Evolutionary conservation across 2,797 vertebrate species (phyloP).

Genomic region (Catharus ustulatus): DNA sequence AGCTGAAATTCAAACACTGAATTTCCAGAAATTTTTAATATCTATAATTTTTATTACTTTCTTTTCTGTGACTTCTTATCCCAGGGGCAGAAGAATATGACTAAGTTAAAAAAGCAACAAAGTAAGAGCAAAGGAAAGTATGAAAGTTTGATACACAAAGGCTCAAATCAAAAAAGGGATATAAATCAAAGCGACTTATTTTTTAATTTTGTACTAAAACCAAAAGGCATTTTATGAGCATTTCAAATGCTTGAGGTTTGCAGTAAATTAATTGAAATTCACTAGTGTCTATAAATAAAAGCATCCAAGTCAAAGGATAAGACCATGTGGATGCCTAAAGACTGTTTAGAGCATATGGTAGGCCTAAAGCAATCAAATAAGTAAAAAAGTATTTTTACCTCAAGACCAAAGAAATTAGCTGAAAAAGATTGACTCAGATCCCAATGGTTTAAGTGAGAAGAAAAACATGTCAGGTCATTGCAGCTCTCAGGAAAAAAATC

Average conservation of each 20-base stretch:
- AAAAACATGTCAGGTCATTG: not conserved
- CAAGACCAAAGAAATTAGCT: not conserved
- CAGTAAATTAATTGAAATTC: not conserved
- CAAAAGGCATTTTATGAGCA: not conserved
- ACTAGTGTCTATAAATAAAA: not conserved
- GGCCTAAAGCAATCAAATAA: not conserved
- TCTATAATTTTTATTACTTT: not conserved
- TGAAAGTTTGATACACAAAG: not conserved
- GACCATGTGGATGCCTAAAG: not conserved
- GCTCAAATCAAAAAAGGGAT: not conserved
- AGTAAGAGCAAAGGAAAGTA: not conserved
- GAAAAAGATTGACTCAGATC: not conserved
- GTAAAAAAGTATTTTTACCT: not conserved
- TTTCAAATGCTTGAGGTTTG: not conserved
- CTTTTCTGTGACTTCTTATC: not conserved
- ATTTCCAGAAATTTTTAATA: not conserved
- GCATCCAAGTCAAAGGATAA: not conserved
- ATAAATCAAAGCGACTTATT: not conserved
- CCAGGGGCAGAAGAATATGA: not conserved
- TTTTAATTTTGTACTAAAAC: not conserved
- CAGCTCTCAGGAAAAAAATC: not conserved
- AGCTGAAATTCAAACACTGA: not conserved
- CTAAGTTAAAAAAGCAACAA: not conserved
- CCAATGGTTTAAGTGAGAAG: not conserved
- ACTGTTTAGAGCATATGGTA: not conserved